phyloP scores from a whole-genome alignment of 2,113 vertebrate genomes.

The Nerophis ophidion region DNA sequence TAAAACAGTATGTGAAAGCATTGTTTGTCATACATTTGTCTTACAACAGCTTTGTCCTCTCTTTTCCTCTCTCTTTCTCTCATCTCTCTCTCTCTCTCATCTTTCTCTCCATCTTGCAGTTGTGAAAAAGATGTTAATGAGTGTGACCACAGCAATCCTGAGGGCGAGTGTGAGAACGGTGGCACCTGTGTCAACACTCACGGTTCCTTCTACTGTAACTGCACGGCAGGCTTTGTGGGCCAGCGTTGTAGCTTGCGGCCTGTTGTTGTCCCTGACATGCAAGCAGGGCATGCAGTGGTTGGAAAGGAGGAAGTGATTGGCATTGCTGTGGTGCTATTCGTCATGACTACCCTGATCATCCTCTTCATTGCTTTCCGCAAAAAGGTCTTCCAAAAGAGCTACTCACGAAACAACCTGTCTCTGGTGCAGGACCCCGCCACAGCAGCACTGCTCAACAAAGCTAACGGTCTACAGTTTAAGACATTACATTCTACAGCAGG shows the following conservation, averaged over 20 bases:
- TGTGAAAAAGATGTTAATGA: slow-evolving; percentile 93
- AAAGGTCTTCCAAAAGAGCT: slow-evolving; percentile 92
- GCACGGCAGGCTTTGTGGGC: slow-evolving; percentile 86
- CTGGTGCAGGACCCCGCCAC: slow-evolving; percentile 93
- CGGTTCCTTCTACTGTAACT: slow-evolving; percentile 94
- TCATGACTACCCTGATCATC: slow-evolving; percentile 83
- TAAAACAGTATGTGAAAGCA: not conserved
- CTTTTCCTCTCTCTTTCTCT: not conserved
- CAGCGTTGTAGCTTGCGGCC: slow-evolving; percentile 86
- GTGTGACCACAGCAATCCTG: slow-evolving; percentile 76
- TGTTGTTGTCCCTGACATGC: slow-evolving; percentile 92
- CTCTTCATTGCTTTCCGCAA: slow-evolving; percentile 92
- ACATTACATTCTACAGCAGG: slow-evolving; percentile 75
- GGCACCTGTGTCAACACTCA: slow-evolving; percentile 88
- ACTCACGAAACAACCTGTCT: slow-evolving; percentile 89
- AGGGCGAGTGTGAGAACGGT: slow-evolving; percentile 87
- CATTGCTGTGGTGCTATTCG: slow-evolving; percentile 85
- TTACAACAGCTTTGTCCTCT: not conserved
- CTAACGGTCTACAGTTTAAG: slow-evolving; percentile 87
- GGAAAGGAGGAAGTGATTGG: slow-evolving; percentile 96
- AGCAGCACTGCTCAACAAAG: slow-evolving; percentile 88
- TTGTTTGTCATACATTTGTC: not conserved
- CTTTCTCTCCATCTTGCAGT: slow-evolving; percentile 56
- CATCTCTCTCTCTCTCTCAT: slow-evolving; percentile 6
- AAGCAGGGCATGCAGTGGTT: slow-evolving; percentile 87